Evolutionary conservation across 1,140 invertebrate species (phyloP), one percentile per base, ranked within the genome.

Genomic region (Theocolax elegans): DNA sequence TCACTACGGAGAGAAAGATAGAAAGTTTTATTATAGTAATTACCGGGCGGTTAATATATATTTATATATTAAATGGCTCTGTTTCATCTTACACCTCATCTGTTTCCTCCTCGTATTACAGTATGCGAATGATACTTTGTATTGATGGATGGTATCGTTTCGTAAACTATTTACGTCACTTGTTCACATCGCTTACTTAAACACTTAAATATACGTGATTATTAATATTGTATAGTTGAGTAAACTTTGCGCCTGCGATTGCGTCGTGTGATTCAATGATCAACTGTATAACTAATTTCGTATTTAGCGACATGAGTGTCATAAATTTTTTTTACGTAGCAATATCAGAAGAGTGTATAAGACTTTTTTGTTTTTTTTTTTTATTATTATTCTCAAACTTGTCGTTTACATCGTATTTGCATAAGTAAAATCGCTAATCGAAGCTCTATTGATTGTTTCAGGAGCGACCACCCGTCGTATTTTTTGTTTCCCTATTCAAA

Each of bases 371-470:
- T 44, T n/a, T 38, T 17, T 35, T n/a, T 38, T 17, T 35, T 35
- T 35, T 35, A 35, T 46, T 8, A 6, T 29, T 27, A 10, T 21
- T 42, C 35, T 65, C 49, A 40, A 65, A 40, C n/a, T 38, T 51
- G 46, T 69, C 12, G 2, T 54, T 23, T 59, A 31, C 21, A 23
- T 51, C 59, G 1, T 53, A 62, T 62, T n/a, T n/a, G n/a, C n/a
- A n/a, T n/a, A n/a, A 23, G 62, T 74, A 69, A 80, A 80, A 76
- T 80, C 65, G 77, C 81, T 85, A 85, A 83, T 79, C 77, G 75
- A 84, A 85, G 83, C 83, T 84, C 80, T 79, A 78, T 79, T 83
- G 78, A 81, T 84, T 84, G 81, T 81, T 81, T 79, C 71, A 75
- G 76, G 73, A 81, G 76, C 74, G 76, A 77, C 72, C 76, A 71